Evolutionary conservation across 64 coral and sea anemone genomes (phyloP).

Genomic region (Orbicella faveolata): DNA sequence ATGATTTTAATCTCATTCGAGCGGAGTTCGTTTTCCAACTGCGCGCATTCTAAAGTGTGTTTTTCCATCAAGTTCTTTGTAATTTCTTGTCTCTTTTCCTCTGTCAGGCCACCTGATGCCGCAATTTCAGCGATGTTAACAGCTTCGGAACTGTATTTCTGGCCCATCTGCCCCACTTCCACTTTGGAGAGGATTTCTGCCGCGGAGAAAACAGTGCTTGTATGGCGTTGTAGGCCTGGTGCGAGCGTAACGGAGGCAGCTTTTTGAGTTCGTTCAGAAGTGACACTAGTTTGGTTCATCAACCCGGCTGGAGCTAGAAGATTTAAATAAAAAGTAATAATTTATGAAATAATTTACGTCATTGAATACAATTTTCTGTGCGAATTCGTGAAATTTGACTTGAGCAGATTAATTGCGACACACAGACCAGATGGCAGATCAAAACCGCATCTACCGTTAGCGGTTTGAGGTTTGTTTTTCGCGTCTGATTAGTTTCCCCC

Average conservation of each 20-base stretch:
- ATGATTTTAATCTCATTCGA: constrained; percentile 93
- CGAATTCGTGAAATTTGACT: neutral
- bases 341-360: neutral
- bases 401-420: no score
- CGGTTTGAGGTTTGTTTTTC: no score
- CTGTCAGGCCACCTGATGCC: constrained; percentile 67
- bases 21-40: constrained; percentile 87
- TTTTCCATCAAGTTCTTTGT: constrained; percentile 88
- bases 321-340: neutral
- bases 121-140: constrained; percentile 86
- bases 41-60: constrained; percentile 92
- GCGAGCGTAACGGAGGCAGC: neutral
- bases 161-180: constrained; percentile 88
- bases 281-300: neutral
- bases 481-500: no score
- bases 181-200: constrained; percentile 84
- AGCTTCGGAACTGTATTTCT: constrained; percentile 86
- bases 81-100: constrained; percentile 90
- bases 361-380: no score
- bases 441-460: no score
- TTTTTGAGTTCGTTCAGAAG: constrained; percentile 44
- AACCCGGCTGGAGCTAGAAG: constrained; percentile 19
- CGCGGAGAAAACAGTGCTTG: constrained; percentile 46
- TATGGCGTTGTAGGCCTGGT: neutral
- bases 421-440: no score